Evolutionary conservation across 2,113 vertebrate species (phyloP), one percentile per base, ranked within the genome.

Genomic region (Prionailurus viverrinus): DNA sequence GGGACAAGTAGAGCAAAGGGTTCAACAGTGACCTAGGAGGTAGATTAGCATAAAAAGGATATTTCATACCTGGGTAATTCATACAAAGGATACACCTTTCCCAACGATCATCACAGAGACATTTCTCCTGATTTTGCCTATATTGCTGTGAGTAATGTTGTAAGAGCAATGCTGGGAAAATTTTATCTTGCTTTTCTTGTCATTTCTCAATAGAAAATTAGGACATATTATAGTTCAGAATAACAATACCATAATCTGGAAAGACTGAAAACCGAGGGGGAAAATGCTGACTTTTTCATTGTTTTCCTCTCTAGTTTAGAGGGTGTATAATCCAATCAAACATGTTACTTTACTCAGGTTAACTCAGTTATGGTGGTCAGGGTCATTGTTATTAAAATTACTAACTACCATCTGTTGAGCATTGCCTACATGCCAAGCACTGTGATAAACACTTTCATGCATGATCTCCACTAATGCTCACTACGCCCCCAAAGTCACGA

Each of bases 291-390:
- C 23, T 81, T 55, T 5, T 25, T 53, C 48, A 36, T 61, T n/a
- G 7, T 55, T 69, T 95, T 82, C 36, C 16, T 61, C 3, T 81
- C 11, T 48, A 55, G 4, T 76, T n/a, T 58, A 93, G 66, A 95
- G 76, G 27, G 9, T 41, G 7, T 65, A n/a, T 36, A 69, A 83
- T 45, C 55, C 39, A 97, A 27, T 65, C 18, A 89, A 9, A 39
- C 23, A 65, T 89, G 93, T 78, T 12, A 94, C 25, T 84, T 96
- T 13, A n/a, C 41, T 95, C 45, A 83, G 18, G 12, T 79, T 76
- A 91, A 71, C 7, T 90, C 29, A 27, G 16, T 51, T 53, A 96
- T 96, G 23, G 12, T 2, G 6, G 14, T 13, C 13, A 74, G 23
- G 4, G 3, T 83, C 58, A 69, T 4, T n/a, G 21, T 87, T 63